These are phyloP conservation scores for Cyprinodon diabolis DNA, from an alignment of 2,797 vertebrate species.

Conservation along the genomic window DNA sequence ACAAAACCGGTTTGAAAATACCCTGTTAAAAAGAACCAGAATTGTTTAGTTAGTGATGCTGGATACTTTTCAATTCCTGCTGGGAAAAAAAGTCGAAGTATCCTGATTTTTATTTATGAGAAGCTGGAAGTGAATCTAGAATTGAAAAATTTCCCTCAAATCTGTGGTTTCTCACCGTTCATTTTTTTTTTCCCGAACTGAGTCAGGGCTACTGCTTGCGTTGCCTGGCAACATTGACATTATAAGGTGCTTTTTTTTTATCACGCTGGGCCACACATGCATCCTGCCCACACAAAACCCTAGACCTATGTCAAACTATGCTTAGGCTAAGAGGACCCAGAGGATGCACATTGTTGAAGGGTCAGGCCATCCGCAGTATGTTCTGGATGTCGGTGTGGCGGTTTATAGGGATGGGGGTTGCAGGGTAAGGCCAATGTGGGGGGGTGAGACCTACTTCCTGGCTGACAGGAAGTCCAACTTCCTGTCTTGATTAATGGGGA, in stretches of 20 bases:
- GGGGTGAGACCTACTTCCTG: slow-evolving; percentile 63
- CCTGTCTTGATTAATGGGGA: slow-evolving; percentile 77
- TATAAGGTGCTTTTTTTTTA: slow-evolving; percentile 68
- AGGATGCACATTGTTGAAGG: slow-evolving; percentile 61
- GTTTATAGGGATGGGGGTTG: slow-evolving; percentile 5
- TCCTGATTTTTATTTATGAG: background rate
- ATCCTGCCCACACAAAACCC: slow-evolving; percentile 59
- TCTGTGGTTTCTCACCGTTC: background rate
- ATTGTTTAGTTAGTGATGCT: background rate
- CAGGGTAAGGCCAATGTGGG: background rate
- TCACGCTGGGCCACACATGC: slow-evolving; percentile 56
- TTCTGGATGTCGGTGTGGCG: slow-evolving; percentile 7
- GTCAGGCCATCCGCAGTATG: slow-evolving; percentile 41
- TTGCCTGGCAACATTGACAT: slow-evolving; percentile 77
- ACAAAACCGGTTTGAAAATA: background rate
- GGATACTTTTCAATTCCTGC: background rate
- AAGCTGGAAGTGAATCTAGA: background rate
- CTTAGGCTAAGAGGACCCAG: slow-evolving; percentile 55
- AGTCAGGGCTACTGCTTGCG: slow-evolving; percentile 44
- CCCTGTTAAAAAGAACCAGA: no score
- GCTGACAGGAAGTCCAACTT: slow-evolving; percentile 78
- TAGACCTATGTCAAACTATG: slow-evolving; percentile 45
- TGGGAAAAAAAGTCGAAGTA: background rate
- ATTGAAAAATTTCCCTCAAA: slow-evolving; percentile 12
- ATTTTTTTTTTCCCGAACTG: slow-evolving; percentile 12